Evolutionary conservation across 2,797 vertebrate genomes (phyloP).

Genomic region (Myiotriccus ornatus): DNA sequence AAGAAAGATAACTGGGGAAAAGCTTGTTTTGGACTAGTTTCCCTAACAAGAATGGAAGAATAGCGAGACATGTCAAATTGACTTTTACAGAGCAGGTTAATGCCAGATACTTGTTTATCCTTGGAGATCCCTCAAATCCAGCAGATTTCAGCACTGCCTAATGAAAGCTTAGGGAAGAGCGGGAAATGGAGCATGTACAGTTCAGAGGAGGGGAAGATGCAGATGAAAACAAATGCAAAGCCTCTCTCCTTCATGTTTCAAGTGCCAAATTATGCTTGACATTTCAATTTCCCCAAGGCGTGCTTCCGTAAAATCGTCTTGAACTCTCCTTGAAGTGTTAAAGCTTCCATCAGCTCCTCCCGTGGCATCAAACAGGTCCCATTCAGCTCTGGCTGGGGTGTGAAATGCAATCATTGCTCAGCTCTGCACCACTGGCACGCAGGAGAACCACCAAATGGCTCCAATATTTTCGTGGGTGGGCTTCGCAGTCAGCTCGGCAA

Average conservation of each 20-base stretch:
- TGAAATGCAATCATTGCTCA: background rate
- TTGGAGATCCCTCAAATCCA: constrained; percentile 48
- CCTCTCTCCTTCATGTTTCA: constrained; percentile 70
- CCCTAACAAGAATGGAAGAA: constrained; percentile 4
- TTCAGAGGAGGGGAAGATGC: constrained; percentile 50
- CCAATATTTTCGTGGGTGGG: background rate
- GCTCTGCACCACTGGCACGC: background rate
- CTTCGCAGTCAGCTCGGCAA: background rate
- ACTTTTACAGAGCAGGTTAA: constrained; percentile 54
- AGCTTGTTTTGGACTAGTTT: constrained; percentile 26
- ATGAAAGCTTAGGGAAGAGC: constrained; percentile 40
- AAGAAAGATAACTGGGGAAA: background rate
- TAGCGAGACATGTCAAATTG: constrained; percentile 25
- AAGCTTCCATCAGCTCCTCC: constrained; percentile 62
- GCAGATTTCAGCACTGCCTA: constrained; percentile 32
- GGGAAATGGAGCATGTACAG: constrained; percentile 22
- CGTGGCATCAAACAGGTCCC: constrained; percentile 33
- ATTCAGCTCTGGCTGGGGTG: background rate
- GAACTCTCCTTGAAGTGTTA: constrained; percentile 69
- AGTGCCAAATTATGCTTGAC: constrained; percentile 77
- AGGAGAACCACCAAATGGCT: background rate
- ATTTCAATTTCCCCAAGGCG: constrained; percentile 77
- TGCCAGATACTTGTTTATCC: constrained; percentile 48
- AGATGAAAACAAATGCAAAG: constrained; percentile 69
- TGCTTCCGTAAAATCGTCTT: constrained; percentile 66